Evolutionary conservation across 2,888 invertebrate genomes (phyloP).

Genomic region (Xestobium rufovillosum): DNA sequence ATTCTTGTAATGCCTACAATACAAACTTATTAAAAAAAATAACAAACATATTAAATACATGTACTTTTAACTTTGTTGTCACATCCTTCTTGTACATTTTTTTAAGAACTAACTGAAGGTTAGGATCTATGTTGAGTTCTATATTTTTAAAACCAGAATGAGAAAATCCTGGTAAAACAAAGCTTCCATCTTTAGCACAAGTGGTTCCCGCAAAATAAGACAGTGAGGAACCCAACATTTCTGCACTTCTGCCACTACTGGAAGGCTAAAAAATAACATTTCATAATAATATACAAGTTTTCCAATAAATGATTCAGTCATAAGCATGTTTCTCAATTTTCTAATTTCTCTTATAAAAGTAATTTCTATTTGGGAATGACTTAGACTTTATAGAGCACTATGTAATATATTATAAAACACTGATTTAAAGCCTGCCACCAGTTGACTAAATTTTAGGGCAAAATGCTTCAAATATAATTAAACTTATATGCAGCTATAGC

Average conservation of each 20-base stretch:
- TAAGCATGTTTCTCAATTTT: too few species aligned
- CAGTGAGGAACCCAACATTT: conserved; percentile 54
- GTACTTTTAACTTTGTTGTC: conserved; percentile 80
- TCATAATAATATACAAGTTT: too few species aligned
- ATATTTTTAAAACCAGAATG: conserved; percentile 51
- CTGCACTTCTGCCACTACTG: conserved; percentile 83
- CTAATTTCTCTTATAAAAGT: too few species aligned
- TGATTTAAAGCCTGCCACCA: too few species aligned
- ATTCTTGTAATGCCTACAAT: conserved; percentile 71
- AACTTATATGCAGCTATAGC: too few species aligned
- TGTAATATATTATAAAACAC: too few species aligned
- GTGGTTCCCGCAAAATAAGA: conserved; percentile 58
- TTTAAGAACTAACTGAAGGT: conserved; percentile 71
- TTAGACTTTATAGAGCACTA: too few species aligned
- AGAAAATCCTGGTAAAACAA: conserved; percentile 49
- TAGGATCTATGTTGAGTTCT: conserved; percentile 58
- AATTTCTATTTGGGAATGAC: too few species aligned
- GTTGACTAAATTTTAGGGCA: too few species aligned
- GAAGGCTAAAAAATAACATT: conserved; percentile 81
- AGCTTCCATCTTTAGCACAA: conserved; percentile 53
- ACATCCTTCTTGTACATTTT: conserved; percentile 88
- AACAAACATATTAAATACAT: conserved; percentile 11
- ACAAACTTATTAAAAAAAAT: not conserved
- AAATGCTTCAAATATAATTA: too few species aligned
- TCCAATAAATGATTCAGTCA: too few species aligned